A percentile compares a stretch with the other conserved stretches of the same genome.
These are phyloP conservation scores for Epinephelus lanceolatus DNA, from an alignment of 2,113 vertebrate genomes.

Conservation along the genomic window DNA sequence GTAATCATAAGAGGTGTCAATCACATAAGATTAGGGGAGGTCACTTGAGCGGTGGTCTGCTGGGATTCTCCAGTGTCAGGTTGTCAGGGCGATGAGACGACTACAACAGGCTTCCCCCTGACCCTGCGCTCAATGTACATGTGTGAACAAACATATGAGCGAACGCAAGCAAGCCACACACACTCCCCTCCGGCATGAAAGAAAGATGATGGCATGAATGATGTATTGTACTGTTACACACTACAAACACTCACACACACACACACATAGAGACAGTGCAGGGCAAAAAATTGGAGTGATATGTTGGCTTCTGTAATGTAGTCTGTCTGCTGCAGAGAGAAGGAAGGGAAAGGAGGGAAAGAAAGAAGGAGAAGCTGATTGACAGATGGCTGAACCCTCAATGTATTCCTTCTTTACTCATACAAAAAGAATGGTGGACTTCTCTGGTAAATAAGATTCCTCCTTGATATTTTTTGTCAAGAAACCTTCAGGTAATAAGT, in stretches of 20 bases:
- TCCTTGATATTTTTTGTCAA: background rate
- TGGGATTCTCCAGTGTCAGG: slow-evolving; percentile 23
- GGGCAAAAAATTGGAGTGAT: background rate
- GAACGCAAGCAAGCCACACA: background rate
- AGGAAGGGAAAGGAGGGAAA: background rate
- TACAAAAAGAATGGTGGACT: background rate
- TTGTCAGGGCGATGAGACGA: background rate
- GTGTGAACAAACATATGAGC: slow-evolving; percentile 59
- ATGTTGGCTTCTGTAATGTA: slow-evolving; percentile 10
- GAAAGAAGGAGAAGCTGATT: background rate
- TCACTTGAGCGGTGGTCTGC: slow-evolving; percentile 26
- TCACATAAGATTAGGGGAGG: slow-evolving; percentile 59
- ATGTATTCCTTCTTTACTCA: background rate
- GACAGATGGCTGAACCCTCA: background rate
- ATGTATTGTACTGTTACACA: slow-evolving; percentile 59
- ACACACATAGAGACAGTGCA: slow-evolving; percentile 8
- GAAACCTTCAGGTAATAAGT: background rate
- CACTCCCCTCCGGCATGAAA: slow-evolving; percentile 62
- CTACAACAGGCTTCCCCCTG: background rate
- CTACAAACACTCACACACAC: slow-evolving; percentile 46
- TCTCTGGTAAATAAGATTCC: background rate
- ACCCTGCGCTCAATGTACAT: background rate
- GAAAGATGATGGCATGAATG: slow-evolving; percentile 72
- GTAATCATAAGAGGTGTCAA: slow-evolving; percentile 56
- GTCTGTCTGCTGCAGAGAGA: slow-evolving; percentile 22